Percentiles rank a stretch among this genome's conserved stretches.
Evolutionary conservation across 2,113 vertebrate species (phyloP).

Genomic region (Penelope pileata): DNA sequence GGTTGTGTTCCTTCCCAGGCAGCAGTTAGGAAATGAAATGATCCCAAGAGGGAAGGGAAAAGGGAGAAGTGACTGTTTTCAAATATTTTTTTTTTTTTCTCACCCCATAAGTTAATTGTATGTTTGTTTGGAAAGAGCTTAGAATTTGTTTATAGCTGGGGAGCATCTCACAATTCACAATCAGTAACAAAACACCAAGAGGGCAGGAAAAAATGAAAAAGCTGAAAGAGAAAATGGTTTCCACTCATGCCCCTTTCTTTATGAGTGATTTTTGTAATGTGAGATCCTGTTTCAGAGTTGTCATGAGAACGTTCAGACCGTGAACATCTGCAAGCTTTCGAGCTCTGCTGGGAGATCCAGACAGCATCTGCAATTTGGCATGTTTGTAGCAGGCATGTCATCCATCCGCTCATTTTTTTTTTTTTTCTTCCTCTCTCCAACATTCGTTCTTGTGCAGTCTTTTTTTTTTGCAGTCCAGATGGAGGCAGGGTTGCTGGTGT

Average conservation of each 20-base stretch:
- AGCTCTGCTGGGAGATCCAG: constrained; percentile 14
- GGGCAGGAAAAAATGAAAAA: background rate
- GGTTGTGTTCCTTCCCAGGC: background rate
- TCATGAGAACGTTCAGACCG: constrained; percentile 31
- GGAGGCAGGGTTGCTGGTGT: background rate
- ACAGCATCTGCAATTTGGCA: constrained; percentile 27
- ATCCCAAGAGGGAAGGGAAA: background rate
- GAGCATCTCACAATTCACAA: background rate
- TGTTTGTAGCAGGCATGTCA: constrained; percentile 29
- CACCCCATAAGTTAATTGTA: background rate
- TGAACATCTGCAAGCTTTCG: constrained; percentile 47
- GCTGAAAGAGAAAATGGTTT: constrained; percentile 52
- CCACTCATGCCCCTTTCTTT: background rate
- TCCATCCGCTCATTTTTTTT: background rate
- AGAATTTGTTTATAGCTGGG: background rate
- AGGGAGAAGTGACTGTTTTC: background rate
- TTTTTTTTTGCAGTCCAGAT: constrained; percentile 6
- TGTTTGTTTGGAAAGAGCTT: background rate
- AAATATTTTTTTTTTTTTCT: background rate
- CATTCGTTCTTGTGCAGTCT: background rate
- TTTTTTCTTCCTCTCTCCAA: background rate
- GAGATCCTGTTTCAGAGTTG: constrained; percentile 22
- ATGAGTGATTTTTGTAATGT: constrained; percentile 50
- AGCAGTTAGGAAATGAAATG: background rate
- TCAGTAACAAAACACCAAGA: background rate